These are phyloP conservation scores for Tanytarsus gracilentus DNA, from an alignment of 2,888 invertebrate species.

Conservation along the genomic window DNA sequence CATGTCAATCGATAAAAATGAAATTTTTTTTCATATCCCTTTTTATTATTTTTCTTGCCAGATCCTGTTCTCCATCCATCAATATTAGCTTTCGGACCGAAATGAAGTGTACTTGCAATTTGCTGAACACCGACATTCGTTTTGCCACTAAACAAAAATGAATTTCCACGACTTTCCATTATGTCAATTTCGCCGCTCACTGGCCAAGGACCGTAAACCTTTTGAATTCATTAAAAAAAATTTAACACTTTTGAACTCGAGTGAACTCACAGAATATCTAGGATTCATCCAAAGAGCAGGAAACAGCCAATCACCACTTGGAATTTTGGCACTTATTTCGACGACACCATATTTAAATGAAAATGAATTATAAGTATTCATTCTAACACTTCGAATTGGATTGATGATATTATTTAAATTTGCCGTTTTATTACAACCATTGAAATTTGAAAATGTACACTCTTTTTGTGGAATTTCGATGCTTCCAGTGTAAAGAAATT, in stretches of 20 bases:
- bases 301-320: conserved; percentile 58
- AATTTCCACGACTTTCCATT: conserved; percentile 55
- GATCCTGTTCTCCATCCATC: not conserved
- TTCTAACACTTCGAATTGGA: conserved; percentile 57
- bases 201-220: conserved; percentile 60
- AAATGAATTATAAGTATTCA: conserved; percentile 54
- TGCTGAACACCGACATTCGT: conserved; percentile 51
- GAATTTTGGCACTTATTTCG: conserved; percentile 57
- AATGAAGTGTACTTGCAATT: conserved; percentile 55
- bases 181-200: conserved; percentile 64
- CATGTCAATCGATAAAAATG: conserved; percentile 35
- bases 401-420: conserved; percentile 48
- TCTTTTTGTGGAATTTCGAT: conserved; percentile 52
- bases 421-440: conserved; percentile 53
- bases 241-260: too few relatives aligned
- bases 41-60: conserved; percentile 35
- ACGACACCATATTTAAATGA: conserved; percentile 56
- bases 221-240: conserved; percentile 54
- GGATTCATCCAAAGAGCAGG: not conserved
- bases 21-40: conserved; percentile 33
- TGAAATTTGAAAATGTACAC: conserved; percentile 50
- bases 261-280: not conserved
- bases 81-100: conserved; percentile 46
- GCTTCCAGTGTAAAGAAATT: conserved; percentile 47
- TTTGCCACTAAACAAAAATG: conserved; percentile 42